These are phyloP conservation scores for Meloidogyne hapla DNA, from an alignment of 1,140 invertebrate genomes.

Conservation along the genomic window DNA sequence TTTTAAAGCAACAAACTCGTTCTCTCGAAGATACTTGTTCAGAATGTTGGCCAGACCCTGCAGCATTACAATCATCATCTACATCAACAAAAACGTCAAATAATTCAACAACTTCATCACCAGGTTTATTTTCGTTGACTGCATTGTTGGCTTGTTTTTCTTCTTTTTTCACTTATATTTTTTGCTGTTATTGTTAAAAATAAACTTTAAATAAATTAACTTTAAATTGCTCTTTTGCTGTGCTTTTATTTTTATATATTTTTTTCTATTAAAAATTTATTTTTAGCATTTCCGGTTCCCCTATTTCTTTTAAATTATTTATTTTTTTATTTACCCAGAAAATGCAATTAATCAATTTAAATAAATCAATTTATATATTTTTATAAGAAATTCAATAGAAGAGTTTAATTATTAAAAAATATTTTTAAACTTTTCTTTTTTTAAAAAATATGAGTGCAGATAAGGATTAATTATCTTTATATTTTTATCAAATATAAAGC, in stretches of 20 bases:
- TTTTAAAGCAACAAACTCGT: constrained; percentile 52
- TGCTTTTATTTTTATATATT: neutral
- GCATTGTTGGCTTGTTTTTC: neutral
- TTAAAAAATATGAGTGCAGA: too few species aligned
- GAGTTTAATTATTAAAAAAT: too few species aligned
- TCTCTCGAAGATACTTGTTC: constrained; percentile 55
- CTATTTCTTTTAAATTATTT: too few species aligned
- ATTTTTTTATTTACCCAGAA: too few species aligned
- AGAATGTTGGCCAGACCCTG: constrained; percentile 57
- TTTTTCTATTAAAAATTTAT: neutral
- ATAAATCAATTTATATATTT: too few species aligned
- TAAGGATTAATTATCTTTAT: too few species aligned
- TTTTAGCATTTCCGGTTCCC: neutral
- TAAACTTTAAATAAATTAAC: neutral
- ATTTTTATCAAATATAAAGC: too few species aligned
- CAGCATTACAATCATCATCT: neutral
- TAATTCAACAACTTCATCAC: neutral
- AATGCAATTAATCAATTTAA: too few species aligned
- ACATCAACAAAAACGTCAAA: constrained; percentile 4
- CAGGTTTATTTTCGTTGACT: constrained; percentile 5
- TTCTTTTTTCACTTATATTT: constrained; percentile 5
- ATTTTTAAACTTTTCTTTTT: too few species aligned
- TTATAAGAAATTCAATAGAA: too few species aligned
- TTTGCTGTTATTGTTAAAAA: constrained; percentile 1
- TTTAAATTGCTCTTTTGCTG: neutral